Evolutionary conservation across 2,888 invertebrate species (phyloP).

Genomic region (Syritta pipiens): DNA sequence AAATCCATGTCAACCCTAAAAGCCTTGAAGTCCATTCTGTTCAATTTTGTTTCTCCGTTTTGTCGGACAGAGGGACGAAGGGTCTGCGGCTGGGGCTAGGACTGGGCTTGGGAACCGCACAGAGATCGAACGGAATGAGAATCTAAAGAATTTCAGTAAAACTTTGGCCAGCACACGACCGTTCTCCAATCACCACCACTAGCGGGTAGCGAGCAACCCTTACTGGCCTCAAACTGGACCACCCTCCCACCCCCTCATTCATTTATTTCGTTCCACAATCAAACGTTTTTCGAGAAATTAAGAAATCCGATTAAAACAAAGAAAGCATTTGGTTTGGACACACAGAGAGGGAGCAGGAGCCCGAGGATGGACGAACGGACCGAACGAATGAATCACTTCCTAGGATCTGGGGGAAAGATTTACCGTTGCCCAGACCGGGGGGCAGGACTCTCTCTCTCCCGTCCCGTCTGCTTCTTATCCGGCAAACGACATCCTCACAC

Average conservation of each 20-base stretch:
- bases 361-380: neutral
- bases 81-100: no score
- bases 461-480: neutral
- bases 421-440: constrained; percentile 35
- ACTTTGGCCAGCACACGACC: constrained; percentile 16
- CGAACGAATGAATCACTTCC: constrained; percentile 38
- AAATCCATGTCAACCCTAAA: constrained; percentile 63
- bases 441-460: neutral
- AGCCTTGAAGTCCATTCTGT: constrained; percentile 59
- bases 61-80: no score
- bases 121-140: constrained; percentile 1
- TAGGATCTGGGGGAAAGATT: constrained; percentile 52
- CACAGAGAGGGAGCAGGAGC: neutral
- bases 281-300: constrained; percentile 64
- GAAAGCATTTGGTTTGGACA: constrained; percentile 53
- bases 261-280: constrained; percentile 50
- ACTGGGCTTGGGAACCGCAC: no score
- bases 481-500: neutral
- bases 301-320: constrained; percentile 67
- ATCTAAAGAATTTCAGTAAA: constrained; percentile 29
- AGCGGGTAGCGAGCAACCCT: constrained; percentile 11
- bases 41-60: constrained; percentile 13
- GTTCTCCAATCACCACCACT: neutral
- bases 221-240: no score
- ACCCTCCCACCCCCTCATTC: constrained; percentile 43